Percentiles rank a stretch among this genome's conserved stretches.
These are phyloP conservation scores for Tetrao urogallus DNA, from an alignment of 2,113 vertebrate species.

Conservation along the genomic window DNA sequence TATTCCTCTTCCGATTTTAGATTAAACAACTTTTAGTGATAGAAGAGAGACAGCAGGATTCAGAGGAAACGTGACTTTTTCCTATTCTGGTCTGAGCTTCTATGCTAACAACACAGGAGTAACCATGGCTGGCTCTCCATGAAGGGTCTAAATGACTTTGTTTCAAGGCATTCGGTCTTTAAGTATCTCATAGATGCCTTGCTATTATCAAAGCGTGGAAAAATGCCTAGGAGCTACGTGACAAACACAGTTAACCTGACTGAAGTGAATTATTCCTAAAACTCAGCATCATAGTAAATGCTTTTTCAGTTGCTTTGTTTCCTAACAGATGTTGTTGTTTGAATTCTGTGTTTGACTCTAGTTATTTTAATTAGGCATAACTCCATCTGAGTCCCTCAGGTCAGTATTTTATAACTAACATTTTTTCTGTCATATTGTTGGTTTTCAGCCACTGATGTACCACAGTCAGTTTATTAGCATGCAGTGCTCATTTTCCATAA, in stretches of 20 bases:
- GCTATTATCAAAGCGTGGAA: background rate
- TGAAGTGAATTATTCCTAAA: conserved; percentile 24
- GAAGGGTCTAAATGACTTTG: conserved; percentile 24
- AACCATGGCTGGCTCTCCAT: background rate
- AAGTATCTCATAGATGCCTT: background rate
- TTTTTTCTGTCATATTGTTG: conserved; percentile 30
- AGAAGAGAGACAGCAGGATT: background rate
- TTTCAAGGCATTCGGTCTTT: conserved; percentile 39
- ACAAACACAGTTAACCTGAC: conserved; percentile 9
- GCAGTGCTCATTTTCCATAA: conserved; percentile 19
- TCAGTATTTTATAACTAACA: conserved; percentile 25
- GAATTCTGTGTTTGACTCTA: conserved; percentile 32
- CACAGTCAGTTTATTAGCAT: conserved; percentile 12
- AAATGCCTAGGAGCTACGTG: background rate
- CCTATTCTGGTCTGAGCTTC: background rate
- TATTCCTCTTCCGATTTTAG: background rate
- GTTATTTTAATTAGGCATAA: conserved; percentile 37
- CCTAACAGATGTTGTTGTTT: conserved; percentile 52
- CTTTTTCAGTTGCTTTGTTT: conserved; percentile 34
- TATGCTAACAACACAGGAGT: background rate
- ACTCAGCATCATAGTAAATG: background rate
- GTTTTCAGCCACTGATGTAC: background rate
- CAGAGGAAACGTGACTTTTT: background rate
- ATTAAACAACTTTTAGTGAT: background rate
- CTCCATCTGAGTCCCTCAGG: conserved; percentile 16